Conservation (phyloP, 2,113 vertebrate genomes). For the Calypte anna region DNA sequence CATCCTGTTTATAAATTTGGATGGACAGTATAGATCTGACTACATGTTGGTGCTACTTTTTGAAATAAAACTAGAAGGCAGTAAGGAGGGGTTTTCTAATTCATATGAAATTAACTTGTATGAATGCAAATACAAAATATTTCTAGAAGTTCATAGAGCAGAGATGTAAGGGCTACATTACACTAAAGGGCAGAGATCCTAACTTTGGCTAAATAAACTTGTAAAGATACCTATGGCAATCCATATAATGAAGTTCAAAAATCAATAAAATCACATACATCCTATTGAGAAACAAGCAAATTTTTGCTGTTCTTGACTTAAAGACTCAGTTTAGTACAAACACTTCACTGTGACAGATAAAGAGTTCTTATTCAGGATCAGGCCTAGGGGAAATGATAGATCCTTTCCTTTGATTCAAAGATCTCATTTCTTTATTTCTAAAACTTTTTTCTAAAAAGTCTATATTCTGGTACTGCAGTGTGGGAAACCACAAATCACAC, state of each 20-base stretch:
- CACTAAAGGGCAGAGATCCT: neutral
- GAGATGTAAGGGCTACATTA: neutral
- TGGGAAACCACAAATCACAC: neutral
- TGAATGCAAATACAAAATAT: neutral
- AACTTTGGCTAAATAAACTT: neutral
- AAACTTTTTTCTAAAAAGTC: neutral
- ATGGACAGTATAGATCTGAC: neutral
- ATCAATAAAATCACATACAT: fast-evolving
- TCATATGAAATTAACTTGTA: neutral
- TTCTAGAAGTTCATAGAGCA: neutral
- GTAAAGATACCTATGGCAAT: neutral
- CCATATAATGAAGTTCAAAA: neutral
- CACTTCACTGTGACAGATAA: neutral
- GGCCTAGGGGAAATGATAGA: neutral
- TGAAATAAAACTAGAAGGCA: neutral
- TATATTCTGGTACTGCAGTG: neutral
- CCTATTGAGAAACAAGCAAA: neutral
- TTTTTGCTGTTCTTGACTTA: neutral
- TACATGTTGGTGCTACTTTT: neutral
- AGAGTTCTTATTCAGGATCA: neutral
- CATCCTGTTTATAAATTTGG: neutral
- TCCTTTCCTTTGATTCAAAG: neutral
- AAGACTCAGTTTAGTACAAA: neutral
- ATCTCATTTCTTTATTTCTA: neutral
- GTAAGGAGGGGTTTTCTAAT: neutral